A percentile compares a stretch with the other conserved stretches of the same genome.
phyloP scores from a whole-genome alignment of 2,113 vertebrate species.

The Rhizomys pruinosus region DNA sequence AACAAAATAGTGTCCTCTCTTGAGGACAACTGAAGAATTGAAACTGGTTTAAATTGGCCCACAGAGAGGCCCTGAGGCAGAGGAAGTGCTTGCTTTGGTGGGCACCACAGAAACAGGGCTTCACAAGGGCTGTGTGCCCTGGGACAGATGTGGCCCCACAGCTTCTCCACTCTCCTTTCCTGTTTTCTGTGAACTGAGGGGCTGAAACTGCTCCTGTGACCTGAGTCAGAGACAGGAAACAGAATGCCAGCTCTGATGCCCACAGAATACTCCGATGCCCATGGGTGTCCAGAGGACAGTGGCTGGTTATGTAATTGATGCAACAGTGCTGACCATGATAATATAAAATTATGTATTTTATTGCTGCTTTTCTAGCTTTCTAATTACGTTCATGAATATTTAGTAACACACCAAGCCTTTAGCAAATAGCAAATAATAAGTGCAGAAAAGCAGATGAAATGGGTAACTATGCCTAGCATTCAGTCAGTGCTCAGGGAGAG shows the following conservation, averaged over 20 bases:
- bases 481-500: not conserved
- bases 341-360: not conserved
- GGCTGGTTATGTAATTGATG: not conserved
- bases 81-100: not conserved
- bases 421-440: not conserved
- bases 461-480: not conserved
- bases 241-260: not conserved
- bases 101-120: not conserved
- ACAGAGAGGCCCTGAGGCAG: too few relatives aligned
- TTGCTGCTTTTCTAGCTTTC: not conserved
- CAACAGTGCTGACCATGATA: not conserved
- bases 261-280: not conserved
- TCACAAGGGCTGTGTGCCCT: not conserved
- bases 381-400: not conserved
- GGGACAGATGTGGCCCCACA: not conserved
- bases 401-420: not conserved
- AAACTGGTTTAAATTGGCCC: not conserved
- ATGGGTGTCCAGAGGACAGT: not conserved
- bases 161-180: too few relatives aligned
- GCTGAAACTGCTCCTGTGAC: not conserved
- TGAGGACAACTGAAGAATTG: not conserved
- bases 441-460: not conserved
- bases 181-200: not conserved
- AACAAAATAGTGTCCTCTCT: too few relatives aligned
- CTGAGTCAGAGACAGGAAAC: not conserved